Evolutionary conservation across 2,113 vertebrate species (phyloP).

Genomic region (Pluvianellus socialis): DNA sequence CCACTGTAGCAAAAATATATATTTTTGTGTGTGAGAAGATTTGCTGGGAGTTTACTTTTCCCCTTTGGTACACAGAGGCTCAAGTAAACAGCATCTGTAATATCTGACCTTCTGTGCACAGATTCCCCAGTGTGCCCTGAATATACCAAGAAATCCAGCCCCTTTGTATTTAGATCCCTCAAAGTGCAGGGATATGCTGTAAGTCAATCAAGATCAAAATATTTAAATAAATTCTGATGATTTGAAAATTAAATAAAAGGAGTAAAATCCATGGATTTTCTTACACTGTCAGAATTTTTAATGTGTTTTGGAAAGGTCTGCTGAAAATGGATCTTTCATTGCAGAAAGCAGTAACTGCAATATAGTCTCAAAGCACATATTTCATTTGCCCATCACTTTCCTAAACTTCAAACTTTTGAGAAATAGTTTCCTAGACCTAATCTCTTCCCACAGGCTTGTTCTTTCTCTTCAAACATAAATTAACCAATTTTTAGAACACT

Average conservation of each 20-base stretch:
- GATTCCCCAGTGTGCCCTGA: neutral
- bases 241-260: neutral
- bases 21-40: neutral
- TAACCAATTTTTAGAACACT: neutral
- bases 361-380: neutral
- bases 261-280: neutral
- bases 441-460: neutral
- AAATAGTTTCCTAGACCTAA: neutral
- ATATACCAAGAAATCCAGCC: neutral
- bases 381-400: neutral
- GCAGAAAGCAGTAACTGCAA: neutral
- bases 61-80: neutral
- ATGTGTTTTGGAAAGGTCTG: neutral
- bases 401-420: neutral
- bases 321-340: neutral
- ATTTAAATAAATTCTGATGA: neutral
- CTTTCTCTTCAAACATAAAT: neutral
- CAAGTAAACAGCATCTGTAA: slow-evolving; percentile 10
- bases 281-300: neutral
- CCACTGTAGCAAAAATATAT: neutral
- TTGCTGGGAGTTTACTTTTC: slow-evolving; percentile 24
- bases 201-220: neutral
- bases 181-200: neutral
- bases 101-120: neutral
- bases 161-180: neutral